Base-by-base conservation (phyloP, 2,797 vertebrate species). In the Pampus argenteus region DNA sequence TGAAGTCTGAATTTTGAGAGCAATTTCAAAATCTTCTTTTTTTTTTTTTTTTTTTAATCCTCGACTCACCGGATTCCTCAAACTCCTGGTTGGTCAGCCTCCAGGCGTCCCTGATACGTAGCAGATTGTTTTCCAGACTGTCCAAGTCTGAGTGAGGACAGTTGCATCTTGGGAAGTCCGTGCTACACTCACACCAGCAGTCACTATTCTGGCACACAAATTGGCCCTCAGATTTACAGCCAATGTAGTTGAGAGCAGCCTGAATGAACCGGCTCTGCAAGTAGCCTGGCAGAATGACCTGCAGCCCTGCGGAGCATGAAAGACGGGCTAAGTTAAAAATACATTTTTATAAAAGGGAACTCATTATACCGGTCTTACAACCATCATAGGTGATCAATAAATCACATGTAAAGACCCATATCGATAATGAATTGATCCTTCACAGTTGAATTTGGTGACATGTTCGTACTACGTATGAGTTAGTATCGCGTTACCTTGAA, bases 181-280 rank as follows among this genome's bases (percentile, higher is more conserved):
- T 73, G 10, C 93, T 93, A 76, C 98, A 99, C 36, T 95, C 95
- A 59, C 98, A 99, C 97, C 97, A 98, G 93, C 98, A 99, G 88
- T 99, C 98, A 59, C 96, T 92, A 65, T 93, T 94, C 72, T 86
- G 95, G 91, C 98, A 99, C 75, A 97, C 94, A 71, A 98, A 98
- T 25, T 95, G 96, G 13, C 98, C 97, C 73, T 99, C 96, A 0
- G 96, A 97, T 85, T 97, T 99, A 81, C 98, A 99, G 86, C 96
- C 96, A 0, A 99, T 95, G 78, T 99, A 98, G 88, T 96, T 94
- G 59, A 99, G 91, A 6, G 97, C 97, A 0, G 97, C 97, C 89
- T 97, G 96, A 1, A 98, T 95, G 86, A 99, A 99, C 31, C 91
- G 92, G 18, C 95, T 95, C 36, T 94, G 95, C 78, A 99, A 90